A percentile compares a stretch with the other conserved stretches of the same genome.
phyloP scores from a whole-genome alignment of 2,797 vertebrate species.

The Alosa sapidissima region DNA sequence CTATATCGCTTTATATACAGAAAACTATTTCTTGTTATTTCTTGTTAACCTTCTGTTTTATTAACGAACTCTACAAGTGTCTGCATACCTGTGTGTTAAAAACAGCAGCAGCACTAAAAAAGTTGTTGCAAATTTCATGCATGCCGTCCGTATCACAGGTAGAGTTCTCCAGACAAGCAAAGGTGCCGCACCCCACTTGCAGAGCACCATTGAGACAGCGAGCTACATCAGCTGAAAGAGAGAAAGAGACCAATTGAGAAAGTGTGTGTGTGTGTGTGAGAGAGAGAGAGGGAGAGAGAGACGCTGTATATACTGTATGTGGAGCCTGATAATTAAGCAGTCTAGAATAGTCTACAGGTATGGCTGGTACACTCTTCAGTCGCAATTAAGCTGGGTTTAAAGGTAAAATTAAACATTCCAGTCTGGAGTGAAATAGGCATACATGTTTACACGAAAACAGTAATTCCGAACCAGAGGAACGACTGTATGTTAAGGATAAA shows the following conservation, averaged over 20 bases:
- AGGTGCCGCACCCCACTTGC: constrained; percentile 90
- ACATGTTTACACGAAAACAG: not conserved
- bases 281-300: not conserved
- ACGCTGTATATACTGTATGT: not conserved
- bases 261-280: not conserved
- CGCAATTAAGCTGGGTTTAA: not conserved
- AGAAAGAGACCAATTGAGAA: not conserved
- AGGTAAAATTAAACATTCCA: constrained; percentile 5
- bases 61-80: not conserved
- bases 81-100: constrained; percentile 91
- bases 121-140: constrained; percentile 92
- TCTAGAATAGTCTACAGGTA: constrained; percentile 6
- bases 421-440: not conserved
- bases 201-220: constrained; percentile 86
- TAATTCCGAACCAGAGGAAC: not conserved
- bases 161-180: constrained; percentile 95
- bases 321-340: constrained; percentile 4
- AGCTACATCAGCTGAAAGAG: constrained; percentile 83
- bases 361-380: constrained; percentile 4
- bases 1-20: not conserved
- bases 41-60: no score
- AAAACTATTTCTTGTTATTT: no score
- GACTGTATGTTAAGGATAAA: not conserved
- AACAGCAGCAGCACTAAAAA: constrained; percentile 88
- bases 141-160: constrained; percentile 96